Evolutionary conservation across 1,140 invertebrate genomes (phyloP).

Genomic region (Pachypeltis micranthus): DNA sequence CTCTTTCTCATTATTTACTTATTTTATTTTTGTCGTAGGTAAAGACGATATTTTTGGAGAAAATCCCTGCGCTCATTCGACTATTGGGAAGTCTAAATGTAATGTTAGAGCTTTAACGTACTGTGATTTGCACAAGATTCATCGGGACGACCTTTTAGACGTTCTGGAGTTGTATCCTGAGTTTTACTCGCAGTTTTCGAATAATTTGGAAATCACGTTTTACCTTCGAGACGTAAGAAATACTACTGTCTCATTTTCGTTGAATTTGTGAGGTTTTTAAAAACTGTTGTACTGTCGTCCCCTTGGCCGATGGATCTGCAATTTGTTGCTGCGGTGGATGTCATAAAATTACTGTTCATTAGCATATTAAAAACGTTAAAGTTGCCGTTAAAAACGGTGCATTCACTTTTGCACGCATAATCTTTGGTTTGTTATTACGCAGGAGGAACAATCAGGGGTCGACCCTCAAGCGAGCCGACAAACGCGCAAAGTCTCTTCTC

Average conservation of each 20-base stretch:
- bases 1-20: no score
- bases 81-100: constrained; percentile 91
- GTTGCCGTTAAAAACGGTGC: no score
- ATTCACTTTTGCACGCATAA: no score
- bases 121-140: constrained; percentile 96
- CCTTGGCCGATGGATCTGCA: no score
- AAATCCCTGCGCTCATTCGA: constrained; percentile 84
- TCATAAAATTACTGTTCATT: constrained; percentile 18
- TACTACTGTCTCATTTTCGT: background rate
- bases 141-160: constrained; percentile 91
- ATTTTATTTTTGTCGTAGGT: constrained; percentile 54
- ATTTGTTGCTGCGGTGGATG: background rate
- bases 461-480: constrained; percentile 38
- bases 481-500: constrained; percentile 29
- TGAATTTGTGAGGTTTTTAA: no score
- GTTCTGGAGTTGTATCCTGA: constrained; percentile 96
- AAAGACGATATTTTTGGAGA: constrained; percentile 99
- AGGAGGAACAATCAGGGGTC: constrained; percentile 60
- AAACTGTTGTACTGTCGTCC: no score
- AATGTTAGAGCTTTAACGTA: constrained; percentile 98
- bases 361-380: no score
- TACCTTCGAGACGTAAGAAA: constrained; percentile 83
- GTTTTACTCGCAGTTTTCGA: constrained; percentile 82
- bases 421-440: no score
- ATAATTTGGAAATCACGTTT: constrained; percentile 92